Evolutionary conservation across 2,888 invertebrate genomes (phyloP), one percentile per base, ranked within the genome.

Genomic region (Acrobasis consociella): DNA sequence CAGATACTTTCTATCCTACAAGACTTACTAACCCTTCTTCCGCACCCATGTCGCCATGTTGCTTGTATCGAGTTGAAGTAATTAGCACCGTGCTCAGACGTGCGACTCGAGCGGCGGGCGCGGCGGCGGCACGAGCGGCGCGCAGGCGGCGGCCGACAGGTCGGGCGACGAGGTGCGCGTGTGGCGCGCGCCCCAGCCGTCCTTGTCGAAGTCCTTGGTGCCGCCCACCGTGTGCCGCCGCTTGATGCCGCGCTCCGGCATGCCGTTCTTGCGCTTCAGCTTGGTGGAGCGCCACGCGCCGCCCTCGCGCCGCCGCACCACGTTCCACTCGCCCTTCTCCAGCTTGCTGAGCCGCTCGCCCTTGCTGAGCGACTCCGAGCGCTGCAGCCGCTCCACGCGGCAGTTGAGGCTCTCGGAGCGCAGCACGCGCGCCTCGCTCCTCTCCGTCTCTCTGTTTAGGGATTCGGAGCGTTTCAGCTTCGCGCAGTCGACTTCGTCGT

Each of bases 181-280:
- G 91, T 93, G 89, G 70, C 94, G 85, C 87, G 94, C 91, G 87
- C 93, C 84, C 94, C 94, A 88, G 80, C 92, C 93, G 93, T 93
- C 94, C 93, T 92, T 92, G 83, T 92, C 93, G 84, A 93, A 96
- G 87, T 98, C 98, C 87, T 97, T 97, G n/a, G 97, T 97, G 62
- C 98, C 98, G 67, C 98, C 98, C 9, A 98, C 97, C 0, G 98
- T 98, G 89, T 98, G 98, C 38, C 98, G 94, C 52, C 98, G 94
- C 87, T 97, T 97, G 77, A 97, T 97, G 68, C 96, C 96, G 70
- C 96, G 91, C 85, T 96, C 96, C n/a, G 95, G 95, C 95, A 95
- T 95, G 66, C 96, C 96, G 83, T 95, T 96, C 87, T 96, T 96
- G 70, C 96, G 89, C 85, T 96, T 96, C 64, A 95, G 87, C 81